phyloP scores from a whole-genome alignment of 2,888 invertebrate species.

The Argyresthia albistria region DNA sequence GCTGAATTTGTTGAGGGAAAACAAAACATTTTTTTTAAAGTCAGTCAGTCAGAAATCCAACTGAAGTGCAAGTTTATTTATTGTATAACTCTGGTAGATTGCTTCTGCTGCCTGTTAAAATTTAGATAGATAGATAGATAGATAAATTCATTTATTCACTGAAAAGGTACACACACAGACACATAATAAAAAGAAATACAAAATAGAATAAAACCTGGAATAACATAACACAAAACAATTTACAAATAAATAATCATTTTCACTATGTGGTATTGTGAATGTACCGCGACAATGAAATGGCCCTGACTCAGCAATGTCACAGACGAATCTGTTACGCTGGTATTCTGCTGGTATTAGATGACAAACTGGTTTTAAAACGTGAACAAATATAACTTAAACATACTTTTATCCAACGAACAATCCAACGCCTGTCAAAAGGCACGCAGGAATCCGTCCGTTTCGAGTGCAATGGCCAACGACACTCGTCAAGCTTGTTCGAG shows the following conservation, averaged over 20 bases:
- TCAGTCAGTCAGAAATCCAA: slow-evolving; percentile 51
- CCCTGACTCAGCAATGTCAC: too few relatives aligned
- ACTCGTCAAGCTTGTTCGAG: slow-evolving; percentile 2
- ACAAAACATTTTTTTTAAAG: slow-evolving; percentile 47
- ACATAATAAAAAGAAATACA: too few relatives aligned
- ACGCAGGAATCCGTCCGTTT: not conserved
- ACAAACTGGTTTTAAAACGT: slow-evolving; percentile 8
- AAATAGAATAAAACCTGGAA: too few relatives aligned
- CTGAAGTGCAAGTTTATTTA: slow-evolving; percentile 27
- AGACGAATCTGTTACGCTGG: too few relatives aligned
- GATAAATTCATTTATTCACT: too few relatives aligned
- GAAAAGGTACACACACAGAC: too few relatives aligned
- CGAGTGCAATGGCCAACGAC: slow-evolving; percentile 7
- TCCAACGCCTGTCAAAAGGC: not conserved
- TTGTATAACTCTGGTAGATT: slow-evolving; percentile 18
- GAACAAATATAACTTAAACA: not conserved
- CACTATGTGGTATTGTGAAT: too few relatives aligned
- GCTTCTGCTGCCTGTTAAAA: not conserved
- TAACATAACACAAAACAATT: too few relatives aligned
- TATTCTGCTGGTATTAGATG: too few relatives aligned
- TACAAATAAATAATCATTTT: too few relatives aligned
- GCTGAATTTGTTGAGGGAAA: slow-evolving; percentile 50
- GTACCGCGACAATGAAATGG: too few relatives aligned
- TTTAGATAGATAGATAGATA: too few relatives aligned
- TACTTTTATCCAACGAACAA: not conserved